Percentiles rank a stretch among this genome's conserved stretches.
Evolutionary conservation across 2,113 vertebrate genomes (phyloP).

Genomic region (Ceratotherium simum): DNA sequence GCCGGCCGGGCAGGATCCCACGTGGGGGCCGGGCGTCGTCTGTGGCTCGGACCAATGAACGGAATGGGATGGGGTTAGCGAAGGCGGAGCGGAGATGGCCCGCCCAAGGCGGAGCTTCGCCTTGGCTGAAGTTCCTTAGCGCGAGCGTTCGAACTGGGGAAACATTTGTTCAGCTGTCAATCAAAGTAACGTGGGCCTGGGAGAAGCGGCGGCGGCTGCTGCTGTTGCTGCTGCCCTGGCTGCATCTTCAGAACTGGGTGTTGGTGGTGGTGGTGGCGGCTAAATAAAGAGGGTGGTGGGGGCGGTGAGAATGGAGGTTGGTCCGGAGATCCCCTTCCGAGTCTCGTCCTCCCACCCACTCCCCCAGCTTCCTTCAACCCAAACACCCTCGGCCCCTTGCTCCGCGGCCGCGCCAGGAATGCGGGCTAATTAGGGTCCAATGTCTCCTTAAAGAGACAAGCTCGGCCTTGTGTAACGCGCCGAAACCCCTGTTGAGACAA

Average conservation of each 20-base stretch:
- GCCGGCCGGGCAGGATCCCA: slow-evolving; percentile 78
- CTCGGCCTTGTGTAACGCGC: slow-evolving; percentile 83
- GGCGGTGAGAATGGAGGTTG: background rate
- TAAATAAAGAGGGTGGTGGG: slow-evolving; percentile 77
- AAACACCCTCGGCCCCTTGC: slow-evolving; percentile 67
- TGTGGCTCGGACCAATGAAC: slow-evolving; percentile 70
- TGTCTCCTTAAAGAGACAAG: slow-evolving; percentile 87
- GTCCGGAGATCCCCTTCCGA: slow-evolving; percentile 56
- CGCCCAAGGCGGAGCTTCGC: slow-evolving; percentile 84
- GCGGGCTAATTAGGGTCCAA: slow-evolving; percentile 87
- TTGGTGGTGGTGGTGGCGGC: slow-evolving; percentile 73
- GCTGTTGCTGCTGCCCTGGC: slow-evolving; percentile 69
- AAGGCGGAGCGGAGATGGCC: slow-evolving; percentile 65
- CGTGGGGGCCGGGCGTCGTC: slow-evolving; percentile 85
- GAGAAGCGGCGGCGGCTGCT: slow-evolving; percentile 63
- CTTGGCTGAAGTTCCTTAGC: slow-evolving; percentile 85
- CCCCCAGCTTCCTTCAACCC: background rate
- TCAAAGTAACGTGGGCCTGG: slow-evolving; percentile 96
- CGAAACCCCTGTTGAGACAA: slow-evolving; percentile 81
- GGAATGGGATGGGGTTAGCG: background rate
- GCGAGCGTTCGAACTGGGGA: slow-evolving; percentile 90
- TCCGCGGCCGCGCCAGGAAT: slow-evolving; percentile 76
- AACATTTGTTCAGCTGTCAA: slow-evolving; percentile 95
- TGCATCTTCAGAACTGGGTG: slow-evolving; percentile 74
- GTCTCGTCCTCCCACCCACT: slow-evolving; percentile 55